Conservation (phyloP, 2,113 vertebrate genomes). For the Galbula dea region DNA sequence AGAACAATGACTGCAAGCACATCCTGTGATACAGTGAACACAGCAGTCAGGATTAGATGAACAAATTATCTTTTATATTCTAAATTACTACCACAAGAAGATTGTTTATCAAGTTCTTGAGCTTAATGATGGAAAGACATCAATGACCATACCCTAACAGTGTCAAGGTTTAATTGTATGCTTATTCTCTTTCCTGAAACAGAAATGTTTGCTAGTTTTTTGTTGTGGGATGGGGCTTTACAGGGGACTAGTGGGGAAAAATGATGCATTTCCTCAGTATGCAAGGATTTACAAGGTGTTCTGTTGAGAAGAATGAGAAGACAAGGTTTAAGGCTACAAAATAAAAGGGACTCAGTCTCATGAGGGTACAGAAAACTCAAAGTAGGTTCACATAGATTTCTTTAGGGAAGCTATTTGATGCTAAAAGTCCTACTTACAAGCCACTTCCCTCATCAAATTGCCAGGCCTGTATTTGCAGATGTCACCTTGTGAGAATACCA, state of each 20-base stretch:
- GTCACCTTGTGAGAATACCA: slow-evolving; percentile 26
- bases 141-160: neutral
- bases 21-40: neutral
- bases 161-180: neutral
- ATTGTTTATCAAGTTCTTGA: neutral
- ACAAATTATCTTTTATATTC: neutral
- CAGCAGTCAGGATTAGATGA: neutral
- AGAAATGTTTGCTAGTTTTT: neutral
- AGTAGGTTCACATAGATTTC: neutral
- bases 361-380: neutral
- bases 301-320: neutral
- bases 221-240: neutral
- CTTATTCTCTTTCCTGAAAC: neutral
- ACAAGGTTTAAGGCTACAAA: neutral
- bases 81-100: neutral
- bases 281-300: neutral
- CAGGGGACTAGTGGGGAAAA: neutral
- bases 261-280: neutral
- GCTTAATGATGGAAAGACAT: neutral
- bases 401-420: neutral
- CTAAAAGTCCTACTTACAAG: neutral
- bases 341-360: neutral
- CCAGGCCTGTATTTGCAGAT: slow-evolving; percentile 12
- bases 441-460: neutral
- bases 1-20: neutral